phyloP scores from a whole-genome alignment of 2,113 vertebrate genomes.

The Syngnathus typhle region DNA sequence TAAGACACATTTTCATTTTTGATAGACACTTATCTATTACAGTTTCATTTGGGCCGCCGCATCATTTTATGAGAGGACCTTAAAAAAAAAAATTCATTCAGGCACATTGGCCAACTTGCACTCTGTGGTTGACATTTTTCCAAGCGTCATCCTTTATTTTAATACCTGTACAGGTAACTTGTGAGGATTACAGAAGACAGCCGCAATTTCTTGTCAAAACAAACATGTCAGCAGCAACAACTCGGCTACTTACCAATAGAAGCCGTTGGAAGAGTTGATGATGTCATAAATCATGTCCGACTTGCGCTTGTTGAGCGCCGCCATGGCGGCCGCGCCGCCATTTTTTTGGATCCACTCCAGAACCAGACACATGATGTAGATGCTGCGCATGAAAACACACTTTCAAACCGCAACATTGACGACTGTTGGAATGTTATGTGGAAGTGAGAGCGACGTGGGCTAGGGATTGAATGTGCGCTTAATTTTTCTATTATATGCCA shows the following conservation, averaged over 20 bases:
- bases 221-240: background rate
- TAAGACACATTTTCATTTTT: background rate
- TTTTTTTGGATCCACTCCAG: slow-evolving; percentile 94
- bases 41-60: background rate
- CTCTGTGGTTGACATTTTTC: background rate
- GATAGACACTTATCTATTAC: background rate
- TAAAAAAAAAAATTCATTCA: background rate
- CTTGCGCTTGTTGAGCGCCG: slow-evolving; percentile 80
- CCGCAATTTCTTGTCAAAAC: background rate
- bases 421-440: too few species aligned
- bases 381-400: slow-evolving; percentile 63
- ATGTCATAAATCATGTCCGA: slow-evolving; percentile 84
- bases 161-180: background rate
- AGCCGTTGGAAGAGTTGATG: slow-evolving; percentile 83
- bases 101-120: background rate
- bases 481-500: too few species aligned
- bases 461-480: too few species aligned
- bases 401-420: background rate
- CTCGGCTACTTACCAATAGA: slow-evolving; percentile 80
- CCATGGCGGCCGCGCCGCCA: slow-evolving; percentile 80
- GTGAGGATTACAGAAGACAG: too few species aligned
- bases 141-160: background rate
- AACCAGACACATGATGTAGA: slow-evolving; percentile 90
- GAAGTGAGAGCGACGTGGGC: too few species aligned
- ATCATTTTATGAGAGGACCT: background rate